Evolutionary conservation across 2,797 vertebrate genomes (phyloP).

Genomic region (Capromys pilorides): DNA sequence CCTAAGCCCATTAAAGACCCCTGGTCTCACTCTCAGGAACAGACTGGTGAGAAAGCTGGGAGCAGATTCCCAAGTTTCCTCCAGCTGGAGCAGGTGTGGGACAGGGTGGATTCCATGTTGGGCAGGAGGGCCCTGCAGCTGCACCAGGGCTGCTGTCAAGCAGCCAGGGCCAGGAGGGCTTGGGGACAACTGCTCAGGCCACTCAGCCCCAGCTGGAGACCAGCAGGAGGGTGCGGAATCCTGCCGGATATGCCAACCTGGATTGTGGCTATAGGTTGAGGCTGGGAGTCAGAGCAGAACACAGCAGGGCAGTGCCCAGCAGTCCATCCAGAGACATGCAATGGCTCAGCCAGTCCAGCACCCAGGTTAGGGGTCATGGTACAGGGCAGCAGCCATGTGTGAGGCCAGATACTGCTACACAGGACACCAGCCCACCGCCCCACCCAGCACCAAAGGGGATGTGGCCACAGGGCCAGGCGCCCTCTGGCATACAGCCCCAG

Average conservation of each 20-base stretch:
- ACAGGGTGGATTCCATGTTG: rapidly evolving
- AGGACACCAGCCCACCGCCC: not conserved
- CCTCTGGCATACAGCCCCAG: no score
- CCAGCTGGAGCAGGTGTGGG: not conserved
- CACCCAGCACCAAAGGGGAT: not conserved
- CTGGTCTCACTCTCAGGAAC: not conserved
- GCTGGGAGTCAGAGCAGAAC: rapidly evolving
- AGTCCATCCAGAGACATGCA: not conserved
- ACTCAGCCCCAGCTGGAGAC: not conserved
- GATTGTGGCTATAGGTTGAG: rapidly evolving
- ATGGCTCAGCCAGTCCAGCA: not conserved
- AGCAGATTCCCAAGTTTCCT: not conserved
- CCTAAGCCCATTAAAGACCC: not conserved
- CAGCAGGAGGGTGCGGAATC: not conserved
- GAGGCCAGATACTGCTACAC: not conserved
- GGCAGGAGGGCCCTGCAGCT: not conserved
- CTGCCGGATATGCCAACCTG: not conserved
- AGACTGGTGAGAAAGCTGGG: not conserved
- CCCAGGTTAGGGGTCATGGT: not conserved
- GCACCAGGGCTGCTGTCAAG: no score
- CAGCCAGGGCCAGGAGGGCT: not conserved
- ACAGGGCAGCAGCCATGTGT: not conserved
- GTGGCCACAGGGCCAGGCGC: not conserved
- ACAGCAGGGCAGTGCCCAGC: not conserved
- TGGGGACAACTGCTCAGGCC: not conserved